Evolutionary conservation across 2,113 vertebrate species (phyloP).

Genomic region (Mobula hypostoma): DNA sequence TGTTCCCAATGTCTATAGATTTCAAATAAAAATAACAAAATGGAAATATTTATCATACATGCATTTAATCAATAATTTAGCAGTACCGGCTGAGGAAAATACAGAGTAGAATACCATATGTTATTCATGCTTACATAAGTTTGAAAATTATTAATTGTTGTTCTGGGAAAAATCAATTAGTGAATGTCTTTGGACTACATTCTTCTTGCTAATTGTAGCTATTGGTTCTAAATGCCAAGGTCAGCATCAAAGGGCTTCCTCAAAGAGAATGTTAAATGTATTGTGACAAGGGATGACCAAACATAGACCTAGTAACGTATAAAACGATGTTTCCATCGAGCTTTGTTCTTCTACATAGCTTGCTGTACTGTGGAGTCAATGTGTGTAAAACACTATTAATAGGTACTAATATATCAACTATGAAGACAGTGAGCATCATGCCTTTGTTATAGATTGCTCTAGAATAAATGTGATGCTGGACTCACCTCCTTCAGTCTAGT

Average conservation of each 20-base stretch:
- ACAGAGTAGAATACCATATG: too few species aligned
- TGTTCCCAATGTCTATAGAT: background rate
- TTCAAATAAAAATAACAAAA: background rate
- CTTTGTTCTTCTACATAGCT: background rate
- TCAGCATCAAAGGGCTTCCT: background rate
- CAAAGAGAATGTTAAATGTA: background rate
- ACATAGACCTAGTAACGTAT: background rate
- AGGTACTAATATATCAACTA: background rate
- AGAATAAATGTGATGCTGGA: background rate
- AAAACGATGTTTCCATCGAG: background rate
- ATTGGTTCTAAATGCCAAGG: background rate
- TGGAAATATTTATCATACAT: background rate
- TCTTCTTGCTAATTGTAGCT: background rate
- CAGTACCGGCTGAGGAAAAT: background rate
- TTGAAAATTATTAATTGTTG: conserved; percentile 8
- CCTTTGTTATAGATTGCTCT: background rate
- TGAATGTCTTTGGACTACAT: conserved; percentile 3
- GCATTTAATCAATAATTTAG: background rate
- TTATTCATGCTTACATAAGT: background rate
- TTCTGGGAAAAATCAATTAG: conserved; percentile 10
- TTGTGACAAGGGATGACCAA: background rate
- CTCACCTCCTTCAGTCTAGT: background rate
- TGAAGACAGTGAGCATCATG: background rate
- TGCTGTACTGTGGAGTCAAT: background rate
- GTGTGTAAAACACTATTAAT: background rate